These are phyloP conservation scores for Limenitis camilla DNA, from an alignment of 2,888 invertebrate genomes.

Conservation along the genomic window DNA sequence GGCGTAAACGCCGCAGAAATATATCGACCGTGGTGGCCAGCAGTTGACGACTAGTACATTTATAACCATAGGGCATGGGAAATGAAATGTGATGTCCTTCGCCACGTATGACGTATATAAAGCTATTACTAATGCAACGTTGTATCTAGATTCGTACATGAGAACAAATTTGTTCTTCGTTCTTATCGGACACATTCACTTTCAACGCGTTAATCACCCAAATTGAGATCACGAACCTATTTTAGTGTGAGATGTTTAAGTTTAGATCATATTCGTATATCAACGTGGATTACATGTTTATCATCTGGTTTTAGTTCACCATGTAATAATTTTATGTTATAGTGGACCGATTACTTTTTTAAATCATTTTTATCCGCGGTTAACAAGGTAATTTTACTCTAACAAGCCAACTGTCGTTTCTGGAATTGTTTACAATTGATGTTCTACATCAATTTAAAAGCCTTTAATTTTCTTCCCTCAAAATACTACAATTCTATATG, in stretches of 20 bases:
- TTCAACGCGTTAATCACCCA: conserved; percentile 9
- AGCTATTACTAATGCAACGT: neutral
- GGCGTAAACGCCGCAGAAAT: conserved; percentile 64
- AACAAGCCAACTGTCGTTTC: no score
- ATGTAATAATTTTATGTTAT: neutral
- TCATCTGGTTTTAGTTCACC: neutral
- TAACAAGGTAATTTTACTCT: no score
- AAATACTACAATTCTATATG: no score
- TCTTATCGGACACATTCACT: conserved; percentile 14
- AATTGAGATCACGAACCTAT: conserved; percentile 15
- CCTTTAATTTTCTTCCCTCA: no score
- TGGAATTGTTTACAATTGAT: no score
- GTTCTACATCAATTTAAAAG: no score
- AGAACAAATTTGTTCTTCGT: conserved; percentile 33
- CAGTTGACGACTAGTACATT: conserved; percentile 31
- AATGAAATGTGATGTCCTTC: conserved; percentile 42
- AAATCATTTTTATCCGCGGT: no score
- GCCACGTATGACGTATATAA: conserved; percentile 3
- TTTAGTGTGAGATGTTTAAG: conserved; percentile 18
- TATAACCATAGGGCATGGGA: conserved; percentile 39
- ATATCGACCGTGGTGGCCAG: conserved; percentile 55
- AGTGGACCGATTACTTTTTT: neutral
- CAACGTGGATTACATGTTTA: conserved; percentile 11
- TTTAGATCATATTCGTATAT: conserved; percentile 12
- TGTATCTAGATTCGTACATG: conserved; percentile 10